Conservation (phyloP, 1,140 invertebrate genomes). For the Plodia interpunctella region DNA sequence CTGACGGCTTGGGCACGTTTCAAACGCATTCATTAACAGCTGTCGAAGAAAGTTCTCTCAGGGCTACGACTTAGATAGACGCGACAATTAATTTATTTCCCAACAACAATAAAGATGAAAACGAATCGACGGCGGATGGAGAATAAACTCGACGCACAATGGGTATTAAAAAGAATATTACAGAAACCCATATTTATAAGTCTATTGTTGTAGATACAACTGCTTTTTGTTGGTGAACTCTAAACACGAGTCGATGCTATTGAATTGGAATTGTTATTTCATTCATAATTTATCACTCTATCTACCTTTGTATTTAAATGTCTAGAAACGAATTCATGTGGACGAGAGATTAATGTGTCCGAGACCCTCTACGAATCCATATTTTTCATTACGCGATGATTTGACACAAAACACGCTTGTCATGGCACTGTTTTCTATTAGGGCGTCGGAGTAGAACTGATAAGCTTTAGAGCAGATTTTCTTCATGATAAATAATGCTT, state of each 20-base stretch:
- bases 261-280: slow-evolving; percentile 58
- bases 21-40: slow-evolving; percentile 44
- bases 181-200: slow-evolving; percentile 59
- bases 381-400: slow-evolving; percentile 60
- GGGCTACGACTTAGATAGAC: slow-evolving; percentile 30
- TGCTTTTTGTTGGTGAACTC: slow-evolving; percentile 47
- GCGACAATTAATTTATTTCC: slow-evolving; percentile 44
- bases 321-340: slow-evolving; percentile 45
- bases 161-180: slow-evolving; percentile 47
- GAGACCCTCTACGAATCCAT: slow-evolving; percentile 38
- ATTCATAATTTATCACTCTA: slow-evolving; percentile 67
- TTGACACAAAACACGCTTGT: slow-evolving; percentile 53
- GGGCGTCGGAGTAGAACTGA: slow-evolving; percentile 24
- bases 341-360: slow-evolving; percentile 52
- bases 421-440: slow-evolving; percentile 50
- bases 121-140: slow-evolving; percentile 37
- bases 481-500: slow-evolving; percentile 1
- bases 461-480: slow-evolving; percentile 22
- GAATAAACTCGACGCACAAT: slow-evolving; percentile 41
- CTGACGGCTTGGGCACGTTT: slow-evolving; percentile 34
- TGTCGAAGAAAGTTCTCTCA: slow-evolving; percentile 31
- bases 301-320: slow-evolving; percentile 65
- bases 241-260: slow-evolving; percentile 50
- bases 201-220: slow-evolving; percentile 55
- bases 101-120: slow-evolving; percentile 44